phyloP scores from a whole-genome alignment of 2,113 vertebrate genomes.

The Sinocyclocheilus maitianheensis region DNA sequence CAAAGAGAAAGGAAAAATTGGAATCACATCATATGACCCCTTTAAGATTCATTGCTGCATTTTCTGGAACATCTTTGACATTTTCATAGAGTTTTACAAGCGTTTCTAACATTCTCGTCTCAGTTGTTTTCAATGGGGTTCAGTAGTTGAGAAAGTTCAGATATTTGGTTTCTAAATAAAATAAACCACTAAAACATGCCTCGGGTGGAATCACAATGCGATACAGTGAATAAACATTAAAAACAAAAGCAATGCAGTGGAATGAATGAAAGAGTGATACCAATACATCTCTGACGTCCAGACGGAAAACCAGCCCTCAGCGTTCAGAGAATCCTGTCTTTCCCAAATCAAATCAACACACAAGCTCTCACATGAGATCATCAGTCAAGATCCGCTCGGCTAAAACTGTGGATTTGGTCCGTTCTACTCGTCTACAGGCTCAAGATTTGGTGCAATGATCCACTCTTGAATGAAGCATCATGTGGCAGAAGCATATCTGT shows the following conservation, averaged over 20 bases:
- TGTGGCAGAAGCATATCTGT: not conserved
- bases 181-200: not conserved
- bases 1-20: too few species aligned
- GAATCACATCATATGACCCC: too few species aligned
- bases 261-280: not conserved
- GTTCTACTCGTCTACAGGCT: not conserved
- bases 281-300: not conserved
- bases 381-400: not conserved
- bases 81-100: not conserved
- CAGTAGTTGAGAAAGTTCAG: not conserved
- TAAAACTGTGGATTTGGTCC: not conserved
- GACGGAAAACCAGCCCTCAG: not conserved
- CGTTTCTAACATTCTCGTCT: not conserved
- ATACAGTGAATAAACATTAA: not conserved
- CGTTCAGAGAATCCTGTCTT: not conserved
- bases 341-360: not conserved
- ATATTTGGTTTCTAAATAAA: not conserved
- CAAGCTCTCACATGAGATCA: not conserved
- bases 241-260: not conserved
- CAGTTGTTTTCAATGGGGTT: not conserved
- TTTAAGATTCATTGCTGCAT: not conserved
- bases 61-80: not conserved
- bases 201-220: not conserved
- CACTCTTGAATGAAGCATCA: not conserved
- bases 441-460: not conserved